phyloP scores from a whole-genome alignment of 2,797 vertebrate species.

The Xenopus petersii region DNA sequence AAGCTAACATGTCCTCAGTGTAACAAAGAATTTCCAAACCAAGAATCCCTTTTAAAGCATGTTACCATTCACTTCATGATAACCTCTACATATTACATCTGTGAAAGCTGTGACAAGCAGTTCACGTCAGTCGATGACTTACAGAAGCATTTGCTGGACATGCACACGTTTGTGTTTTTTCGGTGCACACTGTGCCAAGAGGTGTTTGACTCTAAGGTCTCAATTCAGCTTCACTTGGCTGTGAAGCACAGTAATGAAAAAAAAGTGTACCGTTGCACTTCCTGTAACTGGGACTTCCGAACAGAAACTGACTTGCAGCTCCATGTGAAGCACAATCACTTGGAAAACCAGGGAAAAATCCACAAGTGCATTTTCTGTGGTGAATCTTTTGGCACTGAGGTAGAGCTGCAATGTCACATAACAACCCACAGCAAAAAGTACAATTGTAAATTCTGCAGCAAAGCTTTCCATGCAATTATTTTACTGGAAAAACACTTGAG shows the following conservation, averaged over 20 bases:
- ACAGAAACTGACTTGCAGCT: constrained; percentile 92
- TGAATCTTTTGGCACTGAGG: constrained; percentile 93
- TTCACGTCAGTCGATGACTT: constrained; percentile 96
- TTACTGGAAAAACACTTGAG: constrained; percentile 92
- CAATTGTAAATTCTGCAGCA: constrained; percentile 97
- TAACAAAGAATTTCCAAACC: constrained; percentile 96
- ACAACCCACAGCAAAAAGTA: constrained; percentile 98
- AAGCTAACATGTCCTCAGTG: constrained; percentile 93
- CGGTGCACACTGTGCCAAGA: constrained; percentile 97
- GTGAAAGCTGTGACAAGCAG: constrained; percentile 97
- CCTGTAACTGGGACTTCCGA: constrained; percentile 97
- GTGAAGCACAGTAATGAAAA: constrained; percentile 98
- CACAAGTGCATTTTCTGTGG: constrained; percentile 98
- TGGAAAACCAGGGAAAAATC: constrained; percentile 91
- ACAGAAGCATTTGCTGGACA: constrained; percentile 94
- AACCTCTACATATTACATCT: constrained; percentile 95
- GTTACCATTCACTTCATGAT: constrained; percentile 95
- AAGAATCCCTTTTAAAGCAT: constrained; percentile 92
- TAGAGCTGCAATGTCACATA: constrained; percentile 97
- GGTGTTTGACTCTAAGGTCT: constrained; percentile 96
- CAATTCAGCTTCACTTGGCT: constrained; percentile 93
- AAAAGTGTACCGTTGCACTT: constrained; percentile 93
- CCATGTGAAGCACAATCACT: constrained; percentile 94
- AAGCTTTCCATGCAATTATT: constrained; percentile 93
- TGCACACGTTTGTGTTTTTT: constrained; percentile 98